phyloP scores from a whole-genome alignment of 2,888 invertebrate genomes.

The Ophonus ardosiacus region DNA sequence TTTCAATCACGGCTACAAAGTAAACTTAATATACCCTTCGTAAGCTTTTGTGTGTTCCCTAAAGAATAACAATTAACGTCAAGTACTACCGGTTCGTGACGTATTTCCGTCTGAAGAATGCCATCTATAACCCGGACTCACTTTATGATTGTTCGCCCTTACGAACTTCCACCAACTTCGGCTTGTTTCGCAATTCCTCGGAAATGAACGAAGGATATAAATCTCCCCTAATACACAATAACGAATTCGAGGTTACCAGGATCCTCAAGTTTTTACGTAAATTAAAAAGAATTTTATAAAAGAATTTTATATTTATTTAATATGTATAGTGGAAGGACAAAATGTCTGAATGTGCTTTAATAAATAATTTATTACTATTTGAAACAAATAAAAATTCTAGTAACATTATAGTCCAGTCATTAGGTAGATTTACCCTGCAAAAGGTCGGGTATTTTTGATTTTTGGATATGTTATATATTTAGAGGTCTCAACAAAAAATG shows the following conservation, averaged over 20 bases:
- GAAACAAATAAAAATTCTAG: too few species aligned
- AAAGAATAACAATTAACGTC: constrained; percentile 64
- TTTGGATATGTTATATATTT: too few species aligned
- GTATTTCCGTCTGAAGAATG: constrained; percentile 58
- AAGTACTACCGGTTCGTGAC: constrained; percentile 60
- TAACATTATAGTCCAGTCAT: too few species aligned
- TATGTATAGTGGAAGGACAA: too few species aligned
- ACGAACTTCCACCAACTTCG: constrained; percentile 17
- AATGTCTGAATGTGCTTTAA: too few species aligned
- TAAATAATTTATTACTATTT: too few species aligned
- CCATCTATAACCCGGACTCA: constrained; percentile 57
- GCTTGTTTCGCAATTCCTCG: constrained; percentile 56
- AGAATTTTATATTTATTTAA: too few species aligned
- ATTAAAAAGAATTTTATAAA: too few species aligned
- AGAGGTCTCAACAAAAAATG: too few species aligned
- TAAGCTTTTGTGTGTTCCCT: constrained; percentile 56
- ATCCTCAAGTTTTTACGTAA: background rate
- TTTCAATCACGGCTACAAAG: constrained; percentile 54
- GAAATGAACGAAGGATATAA: constrained; percentile 9
- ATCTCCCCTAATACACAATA: background rate
- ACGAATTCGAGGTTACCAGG: background rate
- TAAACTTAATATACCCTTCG: constrained; percentile 61
- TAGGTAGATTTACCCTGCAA: too few species aligned
- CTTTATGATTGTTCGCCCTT: constrained; percentile 53
- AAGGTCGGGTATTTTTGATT: too few species aligned